Base-by-base conservation (phyloP, 2,888 invertebrate species). In the Euclidia mi region DNA sequence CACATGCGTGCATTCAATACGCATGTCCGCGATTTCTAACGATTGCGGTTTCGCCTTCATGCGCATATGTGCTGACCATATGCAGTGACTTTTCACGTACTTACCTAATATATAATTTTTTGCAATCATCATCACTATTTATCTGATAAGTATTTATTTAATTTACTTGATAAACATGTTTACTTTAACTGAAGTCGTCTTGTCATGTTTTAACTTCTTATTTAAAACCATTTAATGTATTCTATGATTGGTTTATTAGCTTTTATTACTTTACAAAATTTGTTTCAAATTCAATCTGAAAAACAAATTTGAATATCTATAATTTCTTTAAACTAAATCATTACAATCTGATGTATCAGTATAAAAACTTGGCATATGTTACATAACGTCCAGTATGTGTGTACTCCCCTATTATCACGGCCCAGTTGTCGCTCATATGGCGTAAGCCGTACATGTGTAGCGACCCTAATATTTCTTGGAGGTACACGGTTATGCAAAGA, bases 391-490 rank as follows among this genome's bases (percentile, higher is more conserved):
- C 51, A 70, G 68, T 66, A 56, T 75, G 78, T 83, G 81, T 82
- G 79, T 73, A 73, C 78, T 81, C 81, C 80, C 73, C 84, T 84
- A 89, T 90, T 92, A 90, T 87, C 85, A 85, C 91, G 91, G 87
- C 87, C 91, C 83, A 90, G 85, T 92, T 89, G 84, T 53, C 82
- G 75, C 67, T 52, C 55, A 77, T 79, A 81, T 92, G 89, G 79
- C 81, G 91, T 77, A 92, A 92, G 76, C 83, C 79, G 81, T 79
- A 84, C 75, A 77, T 81, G 77, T 79, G 76, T 72, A 42, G 53
- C 71, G 72, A 72, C 70, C 74, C 75, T 75, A 75, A 74, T 75
- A 71, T 50, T 70, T 65, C 63, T 61, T 59, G 57, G 52, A 70
- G 55, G 74, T 49, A 56, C 56, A 60, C 66, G 53, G 56, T 75